Conservation (phyloP, 2,797 vertebrate genomes). For the Crocidura indochinensis region DNA sequence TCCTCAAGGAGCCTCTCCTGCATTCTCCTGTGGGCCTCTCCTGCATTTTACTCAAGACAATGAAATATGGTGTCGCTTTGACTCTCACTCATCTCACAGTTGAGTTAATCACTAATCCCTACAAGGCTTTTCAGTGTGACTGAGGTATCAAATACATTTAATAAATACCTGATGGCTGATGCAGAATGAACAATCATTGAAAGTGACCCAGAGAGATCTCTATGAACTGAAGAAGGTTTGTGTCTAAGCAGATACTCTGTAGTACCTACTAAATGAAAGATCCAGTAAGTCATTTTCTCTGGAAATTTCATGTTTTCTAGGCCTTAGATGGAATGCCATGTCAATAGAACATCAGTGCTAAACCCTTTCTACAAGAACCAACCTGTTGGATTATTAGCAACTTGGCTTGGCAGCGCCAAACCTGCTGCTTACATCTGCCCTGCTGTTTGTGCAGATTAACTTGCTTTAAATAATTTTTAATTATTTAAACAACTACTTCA, state of each 20-base stretch:
- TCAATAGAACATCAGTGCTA: constrained; percentile 43
- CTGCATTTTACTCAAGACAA: neutral
- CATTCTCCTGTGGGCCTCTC: neutral
- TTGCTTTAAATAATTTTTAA: constrained; percentile 70
- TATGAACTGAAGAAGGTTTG: neutral
- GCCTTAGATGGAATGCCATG: constrained; percentile 25
- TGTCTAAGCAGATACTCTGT: neutral
- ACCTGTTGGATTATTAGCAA: constrained; percentile 56
- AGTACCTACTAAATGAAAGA: constrained; percentile 46
- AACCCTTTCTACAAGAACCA: constrained; percentile 54
- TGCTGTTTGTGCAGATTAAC: constrained; percentile 62
- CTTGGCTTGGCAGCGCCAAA: neutral
- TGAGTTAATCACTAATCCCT: neutral
- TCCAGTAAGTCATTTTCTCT: constrained; percentile 26
- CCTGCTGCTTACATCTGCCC: neutral
- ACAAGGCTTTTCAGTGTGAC: neutral
- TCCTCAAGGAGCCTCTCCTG: neutral
- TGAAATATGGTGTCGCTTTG: neutral
- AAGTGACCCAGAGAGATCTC: neutral
- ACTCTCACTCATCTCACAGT: neutral
- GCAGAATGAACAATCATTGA: neutral
- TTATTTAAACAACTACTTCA: constrained; percentile 70
- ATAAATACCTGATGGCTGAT: neutral
- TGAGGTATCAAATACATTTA: neutral
- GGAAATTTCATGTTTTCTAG: constrained; percentile 24